Conservation (phyloP, 2,113 vertebrate species). For the Prinia subflava region DNA sequence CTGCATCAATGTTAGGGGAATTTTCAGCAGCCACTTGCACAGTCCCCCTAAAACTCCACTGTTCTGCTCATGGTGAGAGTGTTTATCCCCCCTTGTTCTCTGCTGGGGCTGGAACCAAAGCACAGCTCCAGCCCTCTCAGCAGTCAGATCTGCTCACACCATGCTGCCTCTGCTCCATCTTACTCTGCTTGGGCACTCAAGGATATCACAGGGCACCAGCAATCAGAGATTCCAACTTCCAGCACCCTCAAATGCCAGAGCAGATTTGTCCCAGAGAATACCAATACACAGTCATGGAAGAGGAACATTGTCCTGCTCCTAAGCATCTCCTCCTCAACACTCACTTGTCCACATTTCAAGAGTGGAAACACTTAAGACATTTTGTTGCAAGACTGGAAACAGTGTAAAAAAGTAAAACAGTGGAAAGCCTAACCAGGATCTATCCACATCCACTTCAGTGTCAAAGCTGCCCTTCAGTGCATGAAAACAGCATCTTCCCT, state of each 20-base stretch:
- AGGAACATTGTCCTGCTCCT: background rate
- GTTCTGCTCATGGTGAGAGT: background rate
- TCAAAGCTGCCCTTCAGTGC: background rate
- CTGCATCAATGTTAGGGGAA: background rate
- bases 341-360: background rate
- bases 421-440: background rate
- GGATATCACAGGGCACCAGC: background rate
- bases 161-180: background rate
- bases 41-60: background rate
- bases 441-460: background rate
- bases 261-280: background rate
- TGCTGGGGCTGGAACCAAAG: background rate
- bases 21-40: background rate
- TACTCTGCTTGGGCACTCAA: background rate
- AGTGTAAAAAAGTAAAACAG: background rate
- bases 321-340: background rate
- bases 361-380: background rate
- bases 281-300: accelerated
- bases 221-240: background rate
- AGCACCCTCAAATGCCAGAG: background rate
- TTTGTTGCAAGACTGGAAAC: background rate
- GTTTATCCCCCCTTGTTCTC: background rate
- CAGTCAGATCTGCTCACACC: background rate
- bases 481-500: background rate
- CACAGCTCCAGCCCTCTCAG: background rate